Evolutionary conservation across 2,113 vertebrate genomes (phyloP).

Genomic region (Melanocharis versteri): DNA sequence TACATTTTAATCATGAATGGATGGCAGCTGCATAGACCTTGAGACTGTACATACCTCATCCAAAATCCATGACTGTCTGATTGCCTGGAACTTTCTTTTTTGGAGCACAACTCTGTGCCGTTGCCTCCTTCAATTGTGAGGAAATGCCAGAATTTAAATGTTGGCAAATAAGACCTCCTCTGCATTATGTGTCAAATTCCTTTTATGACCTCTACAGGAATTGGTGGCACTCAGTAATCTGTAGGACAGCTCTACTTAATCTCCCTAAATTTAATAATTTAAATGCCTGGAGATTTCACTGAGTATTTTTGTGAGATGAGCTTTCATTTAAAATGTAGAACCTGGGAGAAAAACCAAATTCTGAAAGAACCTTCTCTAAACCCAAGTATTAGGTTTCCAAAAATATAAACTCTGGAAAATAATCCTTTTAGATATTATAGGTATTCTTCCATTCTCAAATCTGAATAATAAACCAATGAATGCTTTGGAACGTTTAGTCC

Average conservation of each 20-base stretch:
- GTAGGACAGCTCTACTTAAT: neutral
- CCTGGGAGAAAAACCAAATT: conserved; percentile 16
- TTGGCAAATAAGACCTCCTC: neutral
- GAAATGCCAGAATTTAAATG: neutral
- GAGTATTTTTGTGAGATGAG: neutral
- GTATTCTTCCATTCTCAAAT: neutral
- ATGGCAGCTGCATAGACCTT: neutral
- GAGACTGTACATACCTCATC: neutral
- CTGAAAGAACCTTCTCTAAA: conserved; percentile 1
- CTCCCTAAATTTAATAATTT: conserved; percentile 27
- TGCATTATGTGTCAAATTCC: fast-evolving
- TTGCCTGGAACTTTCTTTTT: neutral
- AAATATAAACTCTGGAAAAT: conserved; percentile 4
- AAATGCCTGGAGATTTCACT: neutral
- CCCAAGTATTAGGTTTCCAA: neutral
- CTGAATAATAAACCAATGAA: conserved; percentile 4
- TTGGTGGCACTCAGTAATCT: neutral
- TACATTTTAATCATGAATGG: neutral
- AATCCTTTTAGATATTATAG: conserved; percentile 1
- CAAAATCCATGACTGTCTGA: neutral
- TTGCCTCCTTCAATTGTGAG: neutral
- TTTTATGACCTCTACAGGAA: neutral
- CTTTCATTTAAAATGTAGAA: conserved; percentile 26
- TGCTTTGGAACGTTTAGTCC: neutral
- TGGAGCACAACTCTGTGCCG: neutral